Percentiles rank a stretch among this genome's conserved stretches.
These are phyloP conservation scores for Trachurus trachurus DNA, from an alignment of 2,797 vertebrate genomes.

Conservation along the genomic window DNA sequence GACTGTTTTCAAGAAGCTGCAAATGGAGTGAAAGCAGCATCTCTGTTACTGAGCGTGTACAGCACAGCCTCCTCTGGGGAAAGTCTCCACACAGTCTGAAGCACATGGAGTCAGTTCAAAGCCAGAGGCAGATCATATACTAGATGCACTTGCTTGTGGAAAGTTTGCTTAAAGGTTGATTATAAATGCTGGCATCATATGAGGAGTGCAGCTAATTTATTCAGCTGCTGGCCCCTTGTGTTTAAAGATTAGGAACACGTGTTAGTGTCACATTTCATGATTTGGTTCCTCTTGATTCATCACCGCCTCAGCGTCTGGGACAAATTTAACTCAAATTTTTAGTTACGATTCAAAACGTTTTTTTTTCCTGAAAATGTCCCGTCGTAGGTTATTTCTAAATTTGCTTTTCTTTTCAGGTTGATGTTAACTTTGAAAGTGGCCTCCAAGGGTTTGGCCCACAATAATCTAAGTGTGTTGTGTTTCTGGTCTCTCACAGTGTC, in stretches of 20 bases:
- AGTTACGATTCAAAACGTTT: neutral
- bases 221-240: neutral
- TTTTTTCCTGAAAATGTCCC: neutral
- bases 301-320: neutral
- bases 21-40: neutral
- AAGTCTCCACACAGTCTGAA: neutral
- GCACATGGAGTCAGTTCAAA: neutral
- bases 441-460: conserved; percentile 63
- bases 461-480: conserved; percentile 73
- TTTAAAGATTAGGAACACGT: neutral
- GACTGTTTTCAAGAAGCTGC: neutral
- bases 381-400: conserved; percentile 23
- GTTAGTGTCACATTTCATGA: neutral
- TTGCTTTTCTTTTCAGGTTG: conserved; percentile 33
- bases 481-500: conserved; percentile 72
- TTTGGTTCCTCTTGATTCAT: neutral
- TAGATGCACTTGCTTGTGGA: neutral
- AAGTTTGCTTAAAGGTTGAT: conserved; percentile 6
- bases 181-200: neutral
- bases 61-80: neutral
- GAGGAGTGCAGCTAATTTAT: conserved; percentile 4
- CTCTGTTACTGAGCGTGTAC: neutral
- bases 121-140: neutral
- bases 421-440: conserved; percentile 44
- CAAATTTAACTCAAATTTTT: neutral